These are phyloP conservation scores for Drosophila trapezifrons DNA, from an alignment of 1,140 invertebrate species.

Conservation along the genomic window DNA sequence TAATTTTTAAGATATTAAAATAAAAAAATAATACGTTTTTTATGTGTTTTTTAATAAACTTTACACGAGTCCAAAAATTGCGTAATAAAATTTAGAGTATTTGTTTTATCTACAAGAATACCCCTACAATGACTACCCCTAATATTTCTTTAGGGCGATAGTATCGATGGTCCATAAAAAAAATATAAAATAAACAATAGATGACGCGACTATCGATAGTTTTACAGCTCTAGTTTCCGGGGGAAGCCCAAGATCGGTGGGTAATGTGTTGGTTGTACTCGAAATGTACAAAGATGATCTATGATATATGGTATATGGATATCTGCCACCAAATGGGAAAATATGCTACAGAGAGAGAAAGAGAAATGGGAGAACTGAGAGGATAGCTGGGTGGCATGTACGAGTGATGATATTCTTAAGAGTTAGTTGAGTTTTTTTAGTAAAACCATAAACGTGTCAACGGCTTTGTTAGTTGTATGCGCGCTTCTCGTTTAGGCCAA, in stretches of 20 bases:
- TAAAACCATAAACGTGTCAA: slow-evolving; percentile 63
- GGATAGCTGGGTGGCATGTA: slow-evolving; percentile 27
- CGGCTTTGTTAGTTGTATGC: slow-evolving; percentile 43
- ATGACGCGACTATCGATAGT: no score
- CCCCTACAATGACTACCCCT: no score
- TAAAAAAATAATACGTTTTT: no score
- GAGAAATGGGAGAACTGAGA: slow-evolving; percentile 1
- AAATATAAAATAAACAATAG: no score
- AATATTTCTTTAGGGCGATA: no score
- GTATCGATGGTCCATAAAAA: no score
- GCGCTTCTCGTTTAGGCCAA: slow-evolving; percentile 51
- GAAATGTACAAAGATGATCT: slow-evolving; percentile 50
- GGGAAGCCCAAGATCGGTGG: slow-evolving; percentile 8
- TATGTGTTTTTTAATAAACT: no score
- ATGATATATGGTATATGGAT: slow-evolving; percentile 18
- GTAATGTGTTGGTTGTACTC: slow-evolving; percentile 19
- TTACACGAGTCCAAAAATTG: no score
- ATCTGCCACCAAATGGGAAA: slow-evolving; percentile 28
- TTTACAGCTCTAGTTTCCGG: no score
- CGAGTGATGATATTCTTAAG: slow-evolving; percentile 67
- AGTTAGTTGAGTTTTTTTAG: slow-evolving; percentile 41
- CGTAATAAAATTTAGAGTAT: no score
- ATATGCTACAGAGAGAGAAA: slow-evolving; percentile 48
- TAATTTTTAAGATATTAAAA: no score
- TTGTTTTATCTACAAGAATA: no score